A percentile compares a stretch with the other conserved stretches of the same genome.
Evolutionary conservation across 2,797 vertebrate species (phyloP).

Genomic region (Falco biarmicus): DNA sequence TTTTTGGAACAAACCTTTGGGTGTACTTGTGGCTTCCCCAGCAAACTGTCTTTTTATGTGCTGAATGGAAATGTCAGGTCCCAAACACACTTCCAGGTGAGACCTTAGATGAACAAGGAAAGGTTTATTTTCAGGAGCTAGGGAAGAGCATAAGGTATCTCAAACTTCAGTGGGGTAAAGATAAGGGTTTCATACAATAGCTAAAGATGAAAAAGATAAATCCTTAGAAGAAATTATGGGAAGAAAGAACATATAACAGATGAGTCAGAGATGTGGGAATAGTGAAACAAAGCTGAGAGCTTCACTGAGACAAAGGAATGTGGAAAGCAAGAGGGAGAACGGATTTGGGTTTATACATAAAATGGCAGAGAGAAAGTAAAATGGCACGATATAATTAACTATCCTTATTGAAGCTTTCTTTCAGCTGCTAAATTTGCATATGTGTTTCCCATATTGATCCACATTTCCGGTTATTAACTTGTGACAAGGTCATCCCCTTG

Average conservation of each 20-base stretch:
- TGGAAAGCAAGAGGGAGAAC: not conserved
- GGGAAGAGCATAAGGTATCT: not conserved
- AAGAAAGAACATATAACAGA: not conserved
- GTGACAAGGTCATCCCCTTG: not conserved
- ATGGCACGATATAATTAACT: not conserved
- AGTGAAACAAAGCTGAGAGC: not conserved
- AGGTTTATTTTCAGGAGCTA: not conserved
- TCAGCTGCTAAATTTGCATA: not conserved
- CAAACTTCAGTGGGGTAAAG: not conserved
- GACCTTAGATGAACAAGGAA: not conserved
- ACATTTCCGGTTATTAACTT: conserved; percentile 10
- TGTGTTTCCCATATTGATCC: not conserved
- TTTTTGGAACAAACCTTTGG: not conserved
- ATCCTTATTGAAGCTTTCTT: not conserved
- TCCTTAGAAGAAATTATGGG: not conserved
- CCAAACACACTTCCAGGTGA: not conserved
- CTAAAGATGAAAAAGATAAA: not conserved
- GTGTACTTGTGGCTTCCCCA: not conserved
- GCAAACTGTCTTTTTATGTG: not conserved
- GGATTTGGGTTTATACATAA: not conserved
- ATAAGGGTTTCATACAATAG: not conserved
- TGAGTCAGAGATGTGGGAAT: not conserved
- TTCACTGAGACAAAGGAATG: not conserved
- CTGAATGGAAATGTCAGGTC: not conserved
- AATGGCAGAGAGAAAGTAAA: not conserved